These are phyloP conservation scores for Vicugna pacos DNA, from an alignment of 2,113 vertebrate species.

Conservation along the genomic window DNA sequence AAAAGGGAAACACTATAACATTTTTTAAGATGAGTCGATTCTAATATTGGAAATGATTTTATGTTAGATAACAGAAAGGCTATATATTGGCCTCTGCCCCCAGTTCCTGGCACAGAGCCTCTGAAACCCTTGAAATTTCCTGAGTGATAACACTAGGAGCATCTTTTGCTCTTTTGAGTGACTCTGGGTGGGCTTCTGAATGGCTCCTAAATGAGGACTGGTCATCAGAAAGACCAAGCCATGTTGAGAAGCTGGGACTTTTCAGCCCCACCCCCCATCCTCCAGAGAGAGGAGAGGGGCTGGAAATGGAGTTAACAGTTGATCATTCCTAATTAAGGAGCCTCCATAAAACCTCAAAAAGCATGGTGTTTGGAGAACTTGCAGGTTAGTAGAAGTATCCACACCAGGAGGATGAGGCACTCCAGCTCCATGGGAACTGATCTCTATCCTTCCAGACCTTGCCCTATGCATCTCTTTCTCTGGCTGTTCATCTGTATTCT, in stretches of 20 bases:
- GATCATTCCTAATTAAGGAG: neutral
- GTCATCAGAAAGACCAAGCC: neutral
- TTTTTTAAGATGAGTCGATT: slow-evolving; percentile 24
- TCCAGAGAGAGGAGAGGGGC: neutral
- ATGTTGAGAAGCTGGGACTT: neutral
- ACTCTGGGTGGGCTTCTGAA: neutral
- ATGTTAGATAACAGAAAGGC: neutral
- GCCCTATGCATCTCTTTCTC: neutral
- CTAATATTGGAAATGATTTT: neutral
- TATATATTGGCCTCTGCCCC: neutral
- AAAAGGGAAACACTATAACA: neutral
- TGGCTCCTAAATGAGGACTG: neutral
- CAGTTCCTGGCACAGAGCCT: neutral
- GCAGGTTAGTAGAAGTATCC: neutral
- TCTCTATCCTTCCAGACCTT: neutral
- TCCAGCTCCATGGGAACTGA: neutral
- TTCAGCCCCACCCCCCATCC: neutral
- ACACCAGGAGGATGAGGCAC: neutral
- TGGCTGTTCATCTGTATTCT: neutral
- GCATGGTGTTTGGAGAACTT: neutral
- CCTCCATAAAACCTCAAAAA: neutral
- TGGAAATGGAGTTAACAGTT: neutral
- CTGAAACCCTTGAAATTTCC: neutral
- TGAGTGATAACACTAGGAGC: neutral
- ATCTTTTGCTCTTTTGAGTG: neutral